Evolutionary conservation across 2,113 vertebrate genomes (phyloP).

Genomic region (Cochlearius cochlearius): DNA sequence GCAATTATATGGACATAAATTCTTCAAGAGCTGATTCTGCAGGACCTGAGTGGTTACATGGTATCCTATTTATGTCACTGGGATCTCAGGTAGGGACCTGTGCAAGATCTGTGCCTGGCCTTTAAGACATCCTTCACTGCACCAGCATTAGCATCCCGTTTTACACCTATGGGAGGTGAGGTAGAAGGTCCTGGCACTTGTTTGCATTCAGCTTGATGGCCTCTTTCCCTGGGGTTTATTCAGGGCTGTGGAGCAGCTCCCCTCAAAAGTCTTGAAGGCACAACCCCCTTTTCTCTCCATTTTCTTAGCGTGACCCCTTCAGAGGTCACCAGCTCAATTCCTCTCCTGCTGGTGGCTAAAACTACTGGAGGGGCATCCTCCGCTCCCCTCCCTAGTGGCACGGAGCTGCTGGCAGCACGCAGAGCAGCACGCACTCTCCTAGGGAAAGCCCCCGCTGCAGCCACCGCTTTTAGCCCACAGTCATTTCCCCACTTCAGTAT

Average conservation of each 20-base stretch:
- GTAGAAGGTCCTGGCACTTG: neutral
- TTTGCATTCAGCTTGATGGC: neutral
- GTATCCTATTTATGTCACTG: slow-evolving; percentile 5
- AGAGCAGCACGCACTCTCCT: fast-evolving
- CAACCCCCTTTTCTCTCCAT: neutral
- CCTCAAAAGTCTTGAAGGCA: neutral
- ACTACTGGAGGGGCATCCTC: fast-evolving
- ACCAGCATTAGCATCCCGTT: neutral
- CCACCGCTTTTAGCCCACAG: fast-evolving
- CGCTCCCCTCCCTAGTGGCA: fast-evolving
- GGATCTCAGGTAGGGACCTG: neutral
- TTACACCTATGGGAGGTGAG: neutral
- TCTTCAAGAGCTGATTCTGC: slow-evolving; percentile 53
- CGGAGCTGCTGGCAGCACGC: fast-evolving
- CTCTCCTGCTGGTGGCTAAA: neutral
- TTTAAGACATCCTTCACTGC: neutral
- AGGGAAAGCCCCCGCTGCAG: too few species aligned
- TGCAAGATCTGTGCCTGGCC: neutral
- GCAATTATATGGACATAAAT: slow-evolving; percentile 51
- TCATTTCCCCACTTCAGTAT: neutral
- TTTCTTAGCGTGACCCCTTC: neutral
- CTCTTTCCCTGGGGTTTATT: neutral
- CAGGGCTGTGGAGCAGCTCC: neutral
- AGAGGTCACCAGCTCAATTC: neutral
- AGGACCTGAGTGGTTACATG: neutral